A percentile compares a stretch with the other conserved stretches of the same genome.
phyloP scores from a whole-genome alignment of 2,113 vertebrate genomes.

The Grus americana region DNA sequence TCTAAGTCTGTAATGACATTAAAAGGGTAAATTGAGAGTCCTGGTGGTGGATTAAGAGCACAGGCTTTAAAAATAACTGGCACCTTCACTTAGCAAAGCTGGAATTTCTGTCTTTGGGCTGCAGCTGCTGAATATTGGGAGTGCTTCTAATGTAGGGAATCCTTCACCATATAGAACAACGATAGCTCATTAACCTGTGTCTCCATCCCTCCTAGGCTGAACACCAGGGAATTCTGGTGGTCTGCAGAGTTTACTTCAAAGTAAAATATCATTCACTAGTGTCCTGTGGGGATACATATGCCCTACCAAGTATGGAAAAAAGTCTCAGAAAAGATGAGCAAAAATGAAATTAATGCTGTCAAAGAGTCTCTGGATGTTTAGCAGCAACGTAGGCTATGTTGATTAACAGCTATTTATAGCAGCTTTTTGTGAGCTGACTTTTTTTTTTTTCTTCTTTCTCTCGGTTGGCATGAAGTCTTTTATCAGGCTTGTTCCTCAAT shows the following conservation, averaged over 20 bases:
- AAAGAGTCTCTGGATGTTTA: constrained; percentile 19
- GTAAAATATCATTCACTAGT: neutral
- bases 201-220: neutral
- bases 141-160: neutral
- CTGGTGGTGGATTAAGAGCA: constrained; percentile 27
- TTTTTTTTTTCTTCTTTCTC: neutral
- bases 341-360: neutral
- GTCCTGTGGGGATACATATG: neutral
- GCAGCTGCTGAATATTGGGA: neutral
- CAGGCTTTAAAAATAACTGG: neutral
- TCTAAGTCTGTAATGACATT: constrained; percentile 50
- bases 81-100: neutral
- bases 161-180: neutral
- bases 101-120: neutral
- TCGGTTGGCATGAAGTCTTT: neutral
- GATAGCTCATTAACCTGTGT: constrained; percentile 10
- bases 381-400: neutral
- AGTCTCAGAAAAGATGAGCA: neutral
- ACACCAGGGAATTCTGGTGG: neutral
- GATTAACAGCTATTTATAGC: constrained; percentile 19
- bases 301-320: neutral
- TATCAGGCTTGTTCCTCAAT: neutral
- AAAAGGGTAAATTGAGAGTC: constrained; percentile 33
- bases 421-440: neutral
- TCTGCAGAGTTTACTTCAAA: constrained; percentile 18